A percentile compares a stretch with the other conserved stretches of the same genome.
phyloP scores from a whole-genome alignment of 1,140 invertebrate genomes.

The Leptinotarsa defecta region DNA sequence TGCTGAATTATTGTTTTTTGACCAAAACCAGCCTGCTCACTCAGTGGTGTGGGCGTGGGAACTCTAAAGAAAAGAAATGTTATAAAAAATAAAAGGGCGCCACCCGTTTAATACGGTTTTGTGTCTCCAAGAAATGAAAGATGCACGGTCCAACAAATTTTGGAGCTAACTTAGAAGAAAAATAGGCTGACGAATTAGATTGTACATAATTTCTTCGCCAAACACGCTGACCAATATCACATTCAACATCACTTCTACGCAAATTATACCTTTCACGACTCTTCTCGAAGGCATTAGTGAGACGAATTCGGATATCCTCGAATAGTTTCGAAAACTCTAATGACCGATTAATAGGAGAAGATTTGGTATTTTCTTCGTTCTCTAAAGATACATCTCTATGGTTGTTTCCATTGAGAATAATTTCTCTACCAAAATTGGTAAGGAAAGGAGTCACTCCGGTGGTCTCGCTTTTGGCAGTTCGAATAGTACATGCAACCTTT shows the following conservation, averaged over 20 bases:
- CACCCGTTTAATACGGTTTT: too few relatives aligned
- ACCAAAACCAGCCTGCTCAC: too few relatives aligned
- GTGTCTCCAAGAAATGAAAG: not conserved
- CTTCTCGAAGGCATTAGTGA: not conserved
- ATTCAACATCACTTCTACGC: not conserved
- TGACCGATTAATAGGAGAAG: not conserved
- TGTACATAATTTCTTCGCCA: not conserved
- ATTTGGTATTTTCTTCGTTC: not conserved
- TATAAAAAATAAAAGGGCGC: too few relatives aligned
- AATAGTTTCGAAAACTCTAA: constrained; percentile 1
- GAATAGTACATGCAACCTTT: constrained; percentile 23
- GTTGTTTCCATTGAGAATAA: not conserved
- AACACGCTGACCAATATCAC: not conserved
- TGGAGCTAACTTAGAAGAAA: constrained; percentile 33
- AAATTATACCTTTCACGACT: not conserved
- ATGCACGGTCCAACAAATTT: constrained; percentile 31
- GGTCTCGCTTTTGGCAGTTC: constrained; percentile 29
- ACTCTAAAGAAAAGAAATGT: too few relatives aligned
- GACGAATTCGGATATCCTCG: not conserved
- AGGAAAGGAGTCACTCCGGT: constrained; percentile 12
- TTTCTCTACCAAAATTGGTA: constrained; percentile 20
- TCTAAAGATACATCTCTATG: not conserved
- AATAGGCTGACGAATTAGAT: not conserved
- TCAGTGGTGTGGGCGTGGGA: too few relatives aligned
- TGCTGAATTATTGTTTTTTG: too few relatives aligned